Conservation (phyloP, 2,113 vertebrate genomes). For the Myrmophylax atrothorax region DNA sequence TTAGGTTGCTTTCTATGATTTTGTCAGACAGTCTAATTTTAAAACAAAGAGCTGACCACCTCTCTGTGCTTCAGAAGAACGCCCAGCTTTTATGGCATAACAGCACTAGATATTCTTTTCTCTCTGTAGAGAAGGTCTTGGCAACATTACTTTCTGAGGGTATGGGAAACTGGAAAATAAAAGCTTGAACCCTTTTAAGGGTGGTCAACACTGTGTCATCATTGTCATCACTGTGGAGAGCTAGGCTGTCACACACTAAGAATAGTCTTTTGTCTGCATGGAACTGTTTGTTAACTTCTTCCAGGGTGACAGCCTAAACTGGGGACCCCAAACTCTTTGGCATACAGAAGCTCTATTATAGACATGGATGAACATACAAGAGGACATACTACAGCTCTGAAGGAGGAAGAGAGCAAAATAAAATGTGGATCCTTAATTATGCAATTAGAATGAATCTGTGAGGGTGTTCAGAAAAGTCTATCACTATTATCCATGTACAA, state of each 20-base stretch:
- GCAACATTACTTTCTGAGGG: neutral
- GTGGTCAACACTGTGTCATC: neutral
- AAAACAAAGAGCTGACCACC: neutral
- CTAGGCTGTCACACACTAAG: neutral
- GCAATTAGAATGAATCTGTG: neutral
- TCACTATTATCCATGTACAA: neutral
- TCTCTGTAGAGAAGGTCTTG: neutral
- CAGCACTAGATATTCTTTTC: neutral
- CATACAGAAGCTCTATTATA: neutral
- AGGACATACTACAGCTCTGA: neutral
- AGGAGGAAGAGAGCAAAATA: neutral
- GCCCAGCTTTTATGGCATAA: neutral
- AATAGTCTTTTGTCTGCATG: neutral
- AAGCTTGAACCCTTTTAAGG: neutral
- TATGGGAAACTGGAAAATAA: neutral
- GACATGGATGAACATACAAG: neutral
- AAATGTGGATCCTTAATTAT: neutral
- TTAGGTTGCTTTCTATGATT: neutral
- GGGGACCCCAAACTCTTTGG: neutral
- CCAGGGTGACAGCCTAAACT: neutral
- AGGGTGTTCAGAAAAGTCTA: neutral
- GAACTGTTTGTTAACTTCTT: neutral
- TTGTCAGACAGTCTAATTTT: neutral
- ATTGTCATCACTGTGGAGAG: neutral
- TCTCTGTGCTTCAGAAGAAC: neutral